Evolutionary conservation across 2,113 vertebrate genomes (phyloP), one percentile per base, ranked within the genome.

Genomic region (Macroglossus sobrinus): DNA sequence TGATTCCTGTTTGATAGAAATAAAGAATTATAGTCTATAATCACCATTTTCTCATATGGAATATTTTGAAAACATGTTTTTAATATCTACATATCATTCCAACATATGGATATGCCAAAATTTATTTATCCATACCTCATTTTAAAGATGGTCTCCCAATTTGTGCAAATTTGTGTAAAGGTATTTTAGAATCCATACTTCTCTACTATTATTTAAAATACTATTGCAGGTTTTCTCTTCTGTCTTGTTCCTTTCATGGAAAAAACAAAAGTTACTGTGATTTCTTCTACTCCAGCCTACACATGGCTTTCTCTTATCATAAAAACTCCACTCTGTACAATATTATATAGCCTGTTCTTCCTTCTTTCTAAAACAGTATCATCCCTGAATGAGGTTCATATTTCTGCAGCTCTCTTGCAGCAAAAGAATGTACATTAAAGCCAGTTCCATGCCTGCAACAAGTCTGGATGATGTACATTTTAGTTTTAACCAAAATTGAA

Each of bases 61-160:
- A 59, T 95, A 90, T 74, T 91, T 89, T 88, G 59, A 81, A 86
- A 93, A 93, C 38, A 72, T 40, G 33, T 80, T 95, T 93, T 93
- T 95, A 95, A 93, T 18, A 66, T 92, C 35, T 95, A 8, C 43
- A 84, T 57, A 89, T 16, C 33, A 89, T 85, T 81, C 66, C n/a
- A 89, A 64, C 38, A 86, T 93, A 72, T 13, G 26, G 21, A 71
- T 82, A 86, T 43, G 88, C 75, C 69, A 95, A 87, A 94, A 87
- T 68, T 33, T 92, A 80, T 81, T 66, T 93, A 87, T 78, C 55
- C 14, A 40, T 89, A 13, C 9, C 19, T 94, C 8, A 18, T 87
- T 89, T 80, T 81, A 63, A 76, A 94, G 33, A 68, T 38, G 59
- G 21, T 85, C 80, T 16, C 19, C 21, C n/a, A 72, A 53, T 95